Evolutionary conservation across 2,888 invertebrate genomes (phyloP), one percentile per base, ranked within the genome.

Genomic region (Drosophila pseudotakahashii): DNA sequence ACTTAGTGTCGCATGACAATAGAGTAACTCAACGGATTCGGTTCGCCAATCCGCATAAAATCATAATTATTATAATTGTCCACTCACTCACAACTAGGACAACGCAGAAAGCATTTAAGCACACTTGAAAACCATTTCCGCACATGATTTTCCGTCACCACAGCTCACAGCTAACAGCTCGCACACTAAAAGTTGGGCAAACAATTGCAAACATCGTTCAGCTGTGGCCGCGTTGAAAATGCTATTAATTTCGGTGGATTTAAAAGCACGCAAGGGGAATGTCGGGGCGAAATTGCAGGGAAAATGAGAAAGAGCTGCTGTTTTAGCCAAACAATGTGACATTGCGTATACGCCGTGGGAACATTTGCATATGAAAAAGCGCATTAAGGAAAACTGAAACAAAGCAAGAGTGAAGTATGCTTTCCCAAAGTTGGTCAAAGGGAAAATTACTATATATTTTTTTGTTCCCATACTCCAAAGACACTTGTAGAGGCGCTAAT

Each of bases 121-220:
- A 45, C 81, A 76, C 83, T 81, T 51, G 52, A 80, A 83, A 78
- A 16, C 78, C 78, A 86, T 81, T 81, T 83, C 68, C 81, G 62
- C 58, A 64, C 58, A 48, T 23, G 53, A 48, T 47, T 60, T 32
- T 39, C 13, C 34, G 19, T 32, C 36, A 34, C 19, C 37, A 7
- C 62, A 41, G 44, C 52, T 45, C 26, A 26, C 26, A 26, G 44
- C 52, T 45, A 5, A 26, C 26, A 26, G 26, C 26, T 26, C 26
- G 6, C 66, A 26, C 23, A 39, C 51, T 16, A 36, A 16, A 55
- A 67, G 45, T 67, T 67, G 19, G 42, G 26, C 48, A 67, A 67
- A 67, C 67, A 66, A 66, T 48, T 41, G 53, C 53, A 48, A 66
- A 42, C 66, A 66, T 66, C 34, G 37, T 26, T 66, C 41, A 66